phyloP scores from a whole-genome alignment of 2,113 vertebrate genomes.

The Nicator chloris region DNA sequence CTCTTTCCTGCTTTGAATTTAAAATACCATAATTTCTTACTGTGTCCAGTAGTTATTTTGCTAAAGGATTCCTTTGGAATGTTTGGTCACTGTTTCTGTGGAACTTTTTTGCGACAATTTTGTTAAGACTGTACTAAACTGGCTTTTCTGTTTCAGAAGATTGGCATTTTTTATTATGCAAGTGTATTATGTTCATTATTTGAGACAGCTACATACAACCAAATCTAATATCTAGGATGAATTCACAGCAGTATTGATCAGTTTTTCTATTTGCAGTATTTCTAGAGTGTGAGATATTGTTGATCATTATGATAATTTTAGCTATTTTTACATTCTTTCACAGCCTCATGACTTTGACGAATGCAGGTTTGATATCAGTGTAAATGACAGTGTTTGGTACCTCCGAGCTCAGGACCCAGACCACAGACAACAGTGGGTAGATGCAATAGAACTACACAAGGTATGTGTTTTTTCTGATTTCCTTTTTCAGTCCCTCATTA shows the following conservation, averaged over 20 bases:
- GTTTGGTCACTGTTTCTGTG: not conserved
- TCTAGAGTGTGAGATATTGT: not conserved
- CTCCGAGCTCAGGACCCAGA: constrained; percentile 90
- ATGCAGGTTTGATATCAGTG: constrained; percentile 94
- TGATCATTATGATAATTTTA: not conserved
- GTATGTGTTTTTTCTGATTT: constrained; percentile 61
- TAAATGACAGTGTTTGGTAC: constrained; percentile 96
- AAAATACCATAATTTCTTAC: not conserved
- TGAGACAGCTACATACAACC: not conserved
- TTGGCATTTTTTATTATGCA: not conserved
- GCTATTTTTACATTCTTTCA: constrained; percentile 10
- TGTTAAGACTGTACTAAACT: not conserved
- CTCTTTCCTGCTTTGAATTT: not conserved
- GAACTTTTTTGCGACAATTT: not conserved
- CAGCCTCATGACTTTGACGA: constrained; percentile 97
- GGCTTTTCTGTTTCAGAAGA: not conserved
- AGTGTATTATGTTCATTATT: not conserved
- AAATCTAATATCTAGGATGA: not conserved
- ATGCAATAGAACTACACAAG: constrained; percentile 93
- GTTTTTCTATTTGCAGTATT: not conserved
- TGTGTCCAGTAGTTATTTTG: not conserved
- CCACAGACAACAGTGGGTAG: constrained; percentile 90
- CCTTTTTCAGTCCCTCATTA: not conserved
- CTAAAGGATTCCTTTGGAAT: not conserved
- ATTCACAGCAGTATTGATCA: not conserved